phyloP scores from a whole-genome alignment of 37 sponge, comb jelly and placozoan species.

The Halichondria panicea region DNA sequence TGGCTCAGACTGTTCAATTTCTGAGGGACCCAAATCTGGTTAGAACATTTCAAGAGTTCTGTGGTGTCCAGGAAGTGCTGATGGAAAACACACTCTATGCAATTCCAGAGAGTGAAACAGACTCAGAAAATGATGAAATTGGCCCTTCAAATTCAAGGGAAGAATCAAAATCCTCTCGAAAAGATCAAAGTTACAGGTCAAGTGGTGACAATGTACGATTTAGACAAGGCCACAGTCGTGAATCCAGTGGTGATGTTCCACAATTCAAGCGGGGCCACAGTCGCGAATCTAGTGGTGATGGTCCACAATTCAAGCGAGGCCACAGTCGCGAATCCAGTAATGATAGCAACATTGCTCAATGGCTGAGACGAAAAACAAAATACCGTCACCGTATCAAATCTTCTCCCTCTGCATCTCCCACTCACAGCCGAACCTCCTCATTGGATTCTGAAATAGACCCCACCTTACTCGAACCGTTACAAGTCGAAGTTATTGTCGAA shows the following conservation, averaged over 20 bases:
- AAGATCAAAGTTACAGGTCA: background rate
- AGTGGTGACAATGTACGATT: background rate
- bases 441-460: background rate
- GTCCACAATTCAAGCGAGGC: background rate
- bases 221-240: no score
- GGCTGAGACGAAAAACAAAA: conserved; percentile 23
- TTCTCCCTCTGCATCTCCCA: background rate
- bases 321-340: background rate
- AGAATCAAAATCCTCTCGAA: no score
- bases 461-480: background rate
- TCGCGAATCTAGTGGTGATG: background rate
- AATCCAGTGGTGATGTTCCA: background rate
- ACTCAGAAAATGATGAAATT: background rate
- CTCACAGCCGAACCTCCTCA: conserved; percentile 7
- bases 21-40: conserved; percentile 64
- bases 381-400: background rate
- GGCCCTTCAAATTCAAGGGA: background rate
- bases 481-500: conserved; percentile 27
- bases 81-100: background rate
- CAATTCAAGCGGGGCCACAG: background rate
- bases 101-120: background rate
- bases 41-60: conserved; percentile 47
- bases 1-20: conserved; percentile 42
- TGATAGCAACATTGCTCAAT: background rate
- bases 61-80: conserved; percentile 31